Evolutionary conservation across 1,140 invertebrate species (phyloP), one percentile per base, ranked within the genome.

Genomic region (Drosophila tropicalis): DNA sequence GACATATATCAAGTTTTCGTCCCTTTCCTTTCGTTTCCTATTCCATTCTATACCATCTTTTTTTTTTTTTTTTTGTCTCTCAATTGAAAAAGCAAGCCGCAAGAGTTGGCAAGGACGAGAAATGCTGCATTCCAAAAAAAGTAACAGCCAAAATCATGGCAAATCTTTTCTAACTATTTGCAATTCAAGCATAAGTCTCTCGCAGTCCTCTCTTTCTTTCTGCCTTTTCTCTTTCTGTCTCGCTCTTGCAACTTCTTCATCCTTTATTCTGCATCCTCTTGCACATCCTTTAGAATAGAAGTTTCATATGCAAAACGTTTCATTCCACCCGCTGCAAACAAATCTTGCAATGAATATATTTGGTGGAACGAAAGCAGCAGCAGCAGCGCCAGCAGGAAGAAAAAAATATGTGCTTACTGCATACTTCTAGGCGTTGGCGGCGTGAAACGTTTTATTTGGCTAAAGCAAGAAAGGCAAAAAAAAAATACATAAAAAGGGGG

Each of bases 91-190:
- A 70, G 73, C 71, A 73, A 74, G 72, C 63, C 54, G 58, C 74
- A 70, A 41, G 34, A 51, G 44, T 51, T 67, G 72, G 65, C 63
- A 65, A 76, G 58, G 40, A 63, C 65, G 29, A 54, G 61, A 71
- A 76, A 79, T 76, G 76, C 76, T 72, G 72, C 81, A 84, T 70
- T 73, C 67, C 39, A 12, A 39, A 34, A 62, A 62, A 69, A 80
- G 77, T 73, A 65, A 70, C 84, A 70, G 41, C 68, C 70, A 65
- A 74, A 87, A 87, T 87, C 83, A 89, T 80, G 76, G 79, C 76
- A 87, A 87, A 89, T 87, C 84, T 87, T 78, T 87, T 84, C 76
- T 89, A 87, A 87, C 84, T 84, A 87, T 87, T 87, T 87, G 84
- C 84, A 87, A 87, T 87, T 87, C 84, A 87, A 84, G 84, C 84